These are phyloP conservation scores for Mixornis gularis DNA, from an alignment of 2,113 vertebrate genomes.

Conservation along the genomic window DNA sequence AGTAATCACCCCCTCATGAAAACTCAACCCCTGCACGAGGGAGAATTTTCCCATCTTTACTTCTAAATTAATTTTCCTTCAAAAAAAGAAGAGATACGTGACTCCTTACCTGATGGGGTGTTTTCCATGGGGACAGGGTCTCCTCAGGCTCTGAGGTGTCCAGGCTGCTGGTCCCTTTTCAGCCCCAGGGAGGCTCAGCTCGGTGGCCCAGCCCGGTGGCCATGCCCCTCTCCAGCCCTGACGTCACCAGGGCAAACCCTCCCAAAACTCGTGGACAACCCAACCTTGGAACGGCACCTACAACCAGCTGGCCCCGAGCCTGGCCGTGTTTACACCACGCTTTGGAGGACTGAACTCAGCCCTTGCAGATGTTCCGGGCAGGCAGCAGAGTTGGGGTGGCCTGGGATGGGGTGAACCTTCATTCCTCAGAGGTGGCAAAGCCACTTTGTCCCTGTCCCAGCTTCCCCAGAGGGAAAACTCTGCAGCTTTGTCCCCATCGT, in stretches of 20 bases:
- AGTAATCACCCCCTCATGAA: fast-evolving
- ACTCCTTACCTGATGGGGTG: neutral
- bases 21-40: neutral
- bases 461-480: neutral
- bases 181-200: neutral
- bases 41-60: neutral
- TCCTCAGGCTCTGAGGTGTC: neutral
- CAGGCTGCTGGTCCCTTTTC: neutral
- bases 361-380: fast-evolving
- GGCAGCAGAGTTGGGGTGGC: neutral
- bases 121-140: neutral
- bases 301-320: neutral
- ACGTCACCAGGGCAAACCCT: neutral
- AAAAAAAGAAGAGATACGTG: fast-evolving
- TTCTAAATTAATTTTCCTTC: neutral
- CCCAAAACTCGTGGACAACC: neutral
- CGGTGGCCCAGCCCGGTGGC: neutral
- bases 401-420: fast-evolving
- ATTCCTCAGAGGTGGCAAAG: fast-evolving
- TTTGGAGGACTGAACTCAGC: fast-evolving
- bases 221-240: slow-evolving; percentile 16
- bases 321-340: fast-evolving
- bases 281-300: fast-evolving
- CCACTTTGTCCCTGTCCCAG: neutral
- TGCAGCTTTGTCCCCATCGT: neutral